Percentiles rank a stretch among this genome's conserved stretches.
Evolutionary conservation across 2,888 invertebrate species (phyloP).

Genomic region (Diarsia rubi): DNA sequence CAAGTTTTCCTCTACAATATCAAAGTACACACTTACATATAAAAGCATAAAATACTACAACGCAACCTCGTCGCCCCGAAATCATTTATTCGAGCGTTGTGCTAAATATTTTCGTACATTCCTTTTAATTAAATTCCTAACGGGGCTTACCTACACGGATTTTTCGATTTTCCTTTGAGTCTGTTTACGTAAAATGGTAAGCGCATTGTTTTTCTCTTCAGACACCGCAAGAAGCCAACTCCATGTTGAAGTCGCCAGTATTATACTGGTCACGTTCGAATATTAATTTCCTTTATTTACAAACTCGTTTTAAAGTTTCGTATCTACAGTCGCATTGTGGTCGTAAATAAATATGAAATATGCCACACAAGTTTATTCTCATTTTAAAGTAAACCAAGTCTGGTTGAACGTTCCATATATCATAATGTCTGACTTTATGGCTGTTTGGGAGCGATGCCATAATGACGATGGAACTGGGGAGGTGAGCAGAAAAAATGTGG

Average conservation of each 20-base stretch:
- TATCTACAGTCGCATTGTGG: conserved; percentile 23
- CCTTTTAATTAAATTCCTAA: conserved; percentile 58
- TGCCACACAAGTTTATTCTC: conserved; percentile 35
- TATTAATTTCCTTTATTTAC: conserved; percentile 61
- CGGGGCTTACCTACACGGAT: conserved; percentile 27
- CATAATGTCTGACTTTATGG: conserved; percentile 44
- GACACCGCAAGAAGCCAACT: conserved; percentile 24
- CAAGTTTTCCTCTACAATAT: conserved; percentile 40
- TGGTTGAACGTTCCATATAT: conserved; percentile 33
- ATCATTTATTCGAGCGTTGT: conserved; percentile 48
- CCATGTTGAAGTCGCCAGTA: conserved; percentile 4
- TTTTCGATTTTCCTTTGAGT: conserved; percentile 27
- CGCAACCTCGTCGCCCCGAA: conserved; percentile 34
- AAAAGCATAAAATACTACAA: conserved; percentile 35
- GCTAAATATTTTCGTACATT: conserved; percentile 49
- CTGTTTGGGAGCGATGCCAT: conserved; percentile 33
- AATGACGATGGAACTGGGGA: conserved; percentile 11
- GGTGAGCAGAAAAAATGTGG: conserved; percentile 1
- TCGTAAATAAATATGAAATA: conserved; percentile 54
- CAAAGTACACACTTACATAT: conserved; percentile 24
- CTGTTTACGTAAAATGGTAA: conserved; percentile 38
- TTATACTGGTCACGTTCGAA: conserved; percentile 34
- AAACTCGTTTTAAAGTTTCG: conserved; percentile 44
- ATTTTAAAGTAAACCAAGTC: conserved; percentile 39
- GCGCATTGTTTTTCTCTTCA: conserved; percentile 29